Evolutionary conservation across 2,888 invertebrate species (phyloP), one percentile per base, ranked within the genome.

Genomic region (Drosophila mulleri): DNA sequence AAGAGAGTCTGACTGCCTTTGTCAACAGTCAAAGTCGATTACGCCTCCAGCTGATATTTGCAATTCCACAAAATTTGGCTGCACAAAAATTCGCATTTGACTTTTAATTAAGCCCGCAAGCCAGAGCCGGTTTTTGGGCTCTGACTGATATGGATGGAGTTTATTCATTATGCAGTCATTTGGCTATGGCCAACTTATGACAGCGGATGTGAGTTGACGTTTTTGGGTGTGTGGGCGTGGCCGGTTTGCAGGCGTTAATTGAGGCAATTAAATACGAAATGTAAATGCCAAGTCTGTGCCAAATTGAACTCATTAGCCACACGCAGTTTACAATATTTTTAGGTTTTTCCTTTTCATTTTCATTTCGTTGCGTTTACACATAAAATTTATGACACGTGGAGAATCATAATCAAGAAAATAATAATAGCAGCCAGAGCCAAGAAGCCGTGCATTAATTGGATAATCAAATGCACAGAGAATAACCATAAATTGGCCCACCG

Each of bases 181-280:
- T 64, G 45, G 68, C 42, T 12, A 3, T 54, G 57, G 57, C 66
- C 78, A 79, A 72, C 60, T 87, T 85, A 82, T 89, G 85, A 88
- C 81, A 80, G 75, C 89, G 86, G 88, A 89, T 88, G 72, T 79
- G 72, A 79, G 73, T 67, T 81, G 89, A 83, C 89, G 78, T 52
- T 62, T 72, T 61, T 53, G 18, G 56, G 11, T 65, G 11, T 63
- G 80, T 71, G 52, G 71, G 77, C 75, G 64, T 74, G 79, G 37
- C 60, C 57, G 47, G 59, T 83, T 69, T 62, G 61, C 59, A 72
- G 72, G 71, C 85, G 83, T 85, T 89, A 89, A 88, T 87, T 89
- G 88, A 75, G 48, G 72, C 81, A 80, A 88, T 86, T 88, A 81
- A 86, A 72, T 63, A 61, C 67, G 59, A 72, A 65, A 75, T 61